Base-by-base conservation (phyloP, 1,140 invertebrate genomes). In the Rhopalosiphum maidis region DNA sequence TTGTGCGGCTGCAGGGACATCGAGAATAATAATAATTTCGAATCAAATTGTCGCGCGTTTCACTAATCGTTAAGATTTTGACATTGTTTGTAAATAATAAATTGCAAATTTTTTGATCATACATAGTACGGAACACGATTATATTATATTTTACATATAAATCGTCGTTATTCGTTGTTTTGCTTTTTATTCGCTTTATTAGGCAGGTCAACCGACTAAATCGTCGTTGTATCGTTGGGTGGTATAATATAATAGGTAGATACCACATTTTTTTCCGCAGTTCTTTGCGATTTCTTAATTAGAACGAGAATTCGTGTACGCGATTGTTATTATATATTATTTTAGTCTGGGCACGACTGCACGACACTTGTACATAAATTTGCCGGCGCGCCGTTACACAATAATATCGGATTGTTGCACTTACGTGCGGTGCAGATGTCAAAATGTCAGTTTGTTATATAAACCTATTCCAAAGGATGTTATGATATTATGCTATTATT, bases 321-420 rank as follows among this genome's bases (percentile, higher is more conserved):
- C 43, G 21, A 86, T n/a, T 88, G 21, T 88, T 86, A 46, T 48
- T 86, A 46, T n/a, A n/a, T 15, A n/a, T 86, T 48, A 7, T 86
- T 86, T 86, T 88, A 48, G 86, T 88, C 46, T 48, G 43, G 46
- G 30, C 86, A 88, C 86, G 86, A 88, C 46, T 35, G 46, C 86
- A n/a, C 86, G 86, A 88, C 86, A 35, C 30, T 86, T 43, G 85
- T 46, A 86, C 43, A 86, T 86, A 86, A 86, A 86, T 46, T 86
- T 35, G 41, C 37, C 37, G 82, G 18, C 5, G 15, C 83, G 21
- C 22, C 83, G 41, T 85, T 85, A 15, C 85, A 46, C 41, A 86
- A 86, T 86, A 86, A 86, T 86, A 86, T 46, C 6, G 60, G 30
- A 68, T 68, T n/a, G 30, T 68, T 41, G 22, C 41, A 15, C 37